Base-by-base conservation (phyloP, 2,888 invertebrate species). In the Drosophila nr. perissopoda region DNA sequence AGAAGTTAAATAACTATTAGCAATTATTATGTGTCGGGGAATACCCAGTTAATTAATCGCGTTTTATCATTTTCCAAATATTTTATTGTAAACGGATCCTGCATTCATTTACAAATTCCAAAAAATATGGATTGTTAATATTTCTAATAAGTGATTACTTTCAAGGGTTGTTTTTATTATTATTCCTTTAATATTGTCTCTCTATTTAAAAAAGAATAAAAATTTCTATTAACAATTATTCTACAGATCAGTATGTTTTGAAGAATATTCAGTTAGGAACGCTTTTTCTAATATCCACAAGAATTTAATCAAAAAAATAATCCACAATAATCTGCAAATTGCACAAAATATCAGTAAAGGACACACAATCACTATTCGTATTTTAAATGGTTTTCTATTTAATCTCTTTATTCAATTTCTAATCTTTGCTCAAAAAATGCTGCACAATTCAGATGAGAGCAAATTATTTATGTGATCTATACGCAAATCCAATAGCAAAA, bases 401-500 rank as follows among this genome's bases (percentile, higher is more conserved):
- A 25, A 45, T 25, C 16, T 16, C 2, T 5, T 49, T 18, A 49
- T 27, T 49, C 5, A 29, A 29, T 48, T 48, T 13, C 10, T 21
- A 48, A 25, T 6, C 8, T 25, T 21, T 21, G 21, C 25, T 21
- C n/a, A 8, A 38, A 25, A 49, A 63, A 65, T 52, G 38, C 6
- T 16, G 45, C 51, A 42, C 57, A 53, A 58, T 62, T 42, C 21
- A 59, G 45, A 58, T 21, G 10, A 52, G 56, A 61, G 7, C 74
- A 13, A 62, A 79, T 64, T 79, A 79, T 76, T 68, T 72, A 78
- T 68, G 59, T 11, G 52, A n/a, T 29, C 36, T 18, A 21, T 29
- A 29, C 27, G 25, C 40, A 29, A 72, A 73, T 57, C 58, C 63
- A 58, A 77, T 65, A 68, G 69, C 36, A 25, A 27, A 45, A 18